These are phyloP conservation scores for Emydocephalus ijimae DNA, from an alignment of 2,113 vertebrate genomes.

Conservation along the genomic window DNA sequence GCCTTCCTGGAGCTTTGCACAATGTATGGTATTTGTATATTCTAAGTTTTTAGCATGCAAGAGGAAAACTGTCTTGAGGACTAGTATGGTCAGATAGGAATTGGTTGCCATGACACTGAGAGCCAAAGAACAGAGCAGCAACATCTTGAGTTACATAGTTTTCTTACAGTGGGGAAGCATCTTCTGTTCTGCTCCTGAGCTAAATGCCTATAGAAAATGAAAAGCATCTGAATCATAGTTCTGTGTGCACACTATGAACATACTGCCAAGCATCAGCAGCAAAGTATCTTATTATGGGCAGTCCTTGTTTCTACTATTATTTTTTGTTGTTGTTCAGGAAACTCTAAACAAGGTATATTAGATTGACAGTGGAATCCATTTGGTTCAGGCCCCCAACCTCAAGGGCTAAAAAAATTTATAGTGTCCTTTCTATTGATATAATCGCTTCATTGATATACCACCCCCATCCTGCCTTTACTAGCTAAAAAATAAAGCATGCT, in stretches of 20 bases:
- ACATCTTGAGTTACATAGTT: slow-evolving; percentile 19
- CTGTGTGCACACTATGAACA: not conserved
- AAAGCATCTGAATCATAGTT: not conserved
- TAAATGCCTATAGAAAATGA: not conserved
- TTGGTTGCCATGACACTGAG: slow-evolving; percentile 26
- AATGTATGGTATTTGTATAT: not conserved
- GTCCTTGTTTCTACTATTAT: not conserved
- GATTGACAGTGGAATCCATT: not conserved
- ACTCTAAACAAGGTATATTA: not conserved
- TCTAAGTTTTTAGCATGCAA: slow-evolving; percentile 10
- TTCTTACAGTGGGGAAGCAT: not conserved
- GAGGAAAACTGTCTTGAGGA: not conserved
- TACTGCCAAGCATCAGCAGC: not conserved
- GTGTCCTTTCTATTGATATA: not conserved
- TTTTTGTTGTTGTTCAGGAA: not conserved
- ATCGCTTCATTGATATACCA: not conserved
- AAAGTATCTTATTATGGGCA: not conserved
- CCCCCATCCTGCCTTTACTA: not conserved
- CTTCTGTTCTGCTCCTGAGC: not conserved
- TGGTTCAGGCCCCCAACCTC: not conserved
- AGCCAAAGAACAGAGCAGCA: slow-evolving; percentile 29
- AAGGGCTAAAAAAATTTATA: not conserved
- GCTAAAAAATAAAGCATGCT: not conserved
- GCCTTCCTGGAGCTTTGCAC: not conserved
- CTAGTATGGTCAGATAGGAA: not conserved